Conservation (phyloP, 2,113 vertebrate species). For the Gallinago paraguaiae region DNA sequence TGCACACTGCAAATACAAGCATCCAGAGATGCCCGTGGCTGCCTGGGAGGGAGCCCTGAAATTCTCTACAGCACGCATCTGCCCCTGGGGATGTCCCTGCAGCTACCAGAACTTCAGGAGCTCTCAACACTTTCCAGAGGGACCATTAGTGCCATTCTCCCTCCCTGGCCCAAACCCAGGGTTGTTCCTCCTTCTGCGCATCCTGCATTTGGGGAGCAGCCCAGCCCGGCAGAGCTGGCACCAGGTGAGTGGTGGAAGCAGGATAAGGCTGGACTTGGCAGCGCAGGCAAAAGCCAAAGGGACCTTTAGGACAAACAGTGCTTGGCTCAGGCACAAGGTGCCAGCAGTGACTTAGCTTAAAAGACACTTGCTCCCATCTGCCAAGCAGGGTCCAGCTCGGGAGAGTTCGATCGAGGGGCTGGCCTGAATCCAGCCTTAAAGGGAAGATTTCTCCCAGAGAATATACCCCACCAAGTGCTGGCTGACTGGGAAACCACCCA, state of each 20-base stretch:
- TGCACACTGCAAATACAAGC: not conserved
- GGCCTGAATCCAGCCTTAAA: not conserved
- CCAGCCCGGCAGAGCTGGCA: not conserved
- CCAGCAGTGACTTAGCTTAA: not conserved
- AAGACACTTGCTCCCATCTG: not conserved
- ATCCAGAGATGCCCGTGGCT: not conserved
- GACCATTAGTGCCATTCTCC: not conserved
- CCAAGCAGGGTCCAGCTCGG: not conserved
- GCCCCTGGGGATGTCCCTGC: not conserved
- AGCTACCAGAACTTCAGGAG: not conserved
- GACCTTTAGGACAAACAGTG: not conserved
- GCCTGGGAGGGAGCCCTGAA: not conserved
- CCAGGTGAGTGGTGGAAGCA: not conserved
- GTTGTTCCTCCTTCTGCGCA: not conserved
- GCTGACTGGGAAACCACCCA: not conserved
- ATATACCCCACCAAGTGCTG: not conserved
- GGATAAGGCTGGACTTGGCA: not conserved
- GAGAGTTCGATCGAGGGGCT: not conserved
- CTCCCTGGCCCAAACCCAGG: fast-evolving
- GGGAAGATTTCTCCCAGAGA: not conserved
- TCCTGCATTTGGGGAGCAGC: not conserved
- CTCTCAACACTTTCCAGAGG: not conserved
- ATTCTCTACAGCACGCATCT: fast-evolving
- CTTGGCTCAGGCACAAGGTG: not conserved
- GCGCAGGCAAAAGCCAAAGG: not conserved